Evolutionary conservation across 2,888 invertebrate species (phyloP).

Genomic region (Panzeria rudis): DNA sequence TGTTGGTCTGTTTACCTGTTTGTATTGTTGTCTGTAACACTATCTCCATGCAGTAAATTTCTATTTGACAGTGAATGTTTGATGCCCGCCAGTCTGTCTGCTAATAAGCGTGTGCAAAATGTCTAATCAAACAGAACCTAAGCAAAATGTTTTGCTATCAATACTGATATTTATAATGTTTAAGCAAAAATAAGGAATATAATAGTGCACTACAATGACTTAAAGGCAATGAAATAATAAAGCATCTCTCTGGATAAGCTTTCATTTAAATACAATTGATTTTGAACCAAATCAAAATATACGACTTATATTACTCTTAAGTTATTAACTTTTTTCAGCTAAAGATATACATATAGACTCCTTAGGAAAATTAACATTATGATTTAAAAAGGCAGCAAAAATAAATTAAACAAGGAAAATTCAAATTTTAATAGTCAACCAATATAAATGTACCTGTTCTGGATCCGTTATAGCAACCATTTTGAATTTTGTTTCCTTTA

Average conservation of each 20-base stretch:
- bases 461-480: conserved; percentile 33
- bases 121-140: conserved; percentile 21
- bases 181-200: neutral
- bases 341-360: too few species aligned
- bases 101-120: conserved; percentile 22
- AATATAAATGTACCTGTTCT: conserved; percentile 41
- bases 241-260: neutral
- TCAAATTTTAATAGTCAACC: neutral
- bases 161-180: neutral
- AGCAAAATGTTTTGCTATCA: neutral
- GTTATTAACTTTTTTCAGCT: neutral
- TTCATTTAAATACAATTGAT: neutral
- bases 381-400: neutral
- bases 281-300: neutral
- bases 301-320: neutral
- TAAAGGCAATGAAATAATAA: neutral
- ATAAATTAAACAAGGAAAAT: too few species aligned
- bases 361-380: too few species aligned
- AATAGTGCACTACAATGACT: neutral
- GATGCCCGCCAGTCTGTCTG: conserved; percentile 41
- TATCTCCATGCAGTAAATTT: neutral
- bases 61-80: neutral
- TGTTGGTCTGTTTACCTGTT: conserved; percentile 26
- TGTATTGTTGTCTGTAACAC: neutral
- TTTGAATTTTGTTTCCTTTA: neutral